phyloP scores from a whole-genome alignment of 92 coral and sea anemone species.

The Zoanthus sansibaricus region DNA sequence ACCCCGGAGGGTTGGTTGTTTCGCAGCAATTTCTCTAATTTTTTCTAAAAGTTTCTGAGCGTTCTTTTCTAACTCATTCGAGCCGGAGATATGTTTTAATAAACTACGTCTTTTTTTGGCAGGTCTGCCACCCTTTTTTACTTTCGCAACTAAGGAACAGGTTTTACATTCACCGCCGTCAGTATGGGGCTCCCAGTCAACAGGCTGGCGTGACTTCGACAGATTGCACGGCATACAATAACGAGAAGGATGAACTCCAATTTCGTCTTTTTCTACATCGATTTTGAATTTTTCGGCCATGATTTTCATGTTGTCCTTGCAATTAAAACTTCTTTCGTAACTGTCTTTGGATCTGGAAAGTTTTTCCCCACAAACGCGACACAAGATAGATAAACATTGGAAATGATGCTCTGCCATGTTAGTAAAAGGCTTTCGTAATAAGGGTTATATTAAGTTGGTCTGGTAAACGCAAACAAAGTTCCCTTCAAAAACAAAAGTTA shows the following conservation, averaged over 20 bases:
- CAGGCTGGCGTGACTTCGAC: slow-evolving; percentile 15
- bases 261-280: slow-evolving; percentile 19
- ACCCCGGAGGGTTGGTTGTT: no score
- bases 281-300: slow-evolving; percentile 18
- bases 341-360: slow-evolving; percentile 21
- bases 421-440: neutral
- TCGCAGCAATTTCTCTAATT: no score
- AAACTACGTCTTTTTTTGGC: no score
- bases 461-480: neutral
- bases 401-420: slow-evolving; percentile 3
- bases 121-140: no score
- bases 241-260: slow-evolving; percentile 21
- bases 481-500: neutral
- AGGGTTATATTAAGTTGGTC: slow-evolving; percentile 2
- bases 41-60: no score
- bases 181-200: no score
- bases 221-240: slow-evolving; percentile 14
- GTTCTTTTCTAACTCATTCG: no score
- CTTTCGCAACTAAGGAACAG: no score
- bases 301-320: slow-evolving; percentile 15
- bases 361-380: slow-evolving; percentile 18
- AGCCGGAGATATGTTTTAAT: no score
- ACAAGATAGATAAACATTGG: slow-evolving; percentile 13
- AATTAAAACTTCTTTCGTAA: slow-evolving; percentile 17
- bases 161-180: no score